Percentiles rank a stretch among this genome's conserved stretches.
These are phyloP conservation scores for Tipula confusa DNA, from an alignment of 2,888 invertebrate genomes.

Conservation along the genomic window DNA sequence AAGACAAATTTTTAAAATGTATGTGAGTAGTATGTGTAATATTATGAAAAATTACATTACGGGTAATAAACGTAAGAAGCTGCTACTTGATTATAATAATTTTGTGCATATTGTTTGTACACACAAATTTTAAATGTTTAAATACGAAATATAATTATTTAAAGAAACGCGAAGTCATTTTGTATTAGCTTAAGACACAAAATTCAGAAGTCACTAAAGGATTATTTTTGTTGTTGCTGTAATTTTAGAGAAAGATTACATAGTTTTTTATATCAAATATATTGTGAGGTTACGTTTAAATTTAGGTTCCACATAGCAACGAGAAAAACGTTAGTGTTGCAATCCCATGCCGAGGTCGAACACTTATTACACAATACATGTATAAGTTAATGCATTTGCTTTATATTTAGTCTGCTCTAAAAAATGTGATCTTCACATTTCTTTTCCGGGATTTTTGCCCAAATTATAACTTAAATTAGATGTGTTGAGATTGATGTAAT, in stretches of 20 bases:
- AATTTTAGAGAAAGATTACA: no score
- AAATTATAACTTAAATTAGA: neutral
- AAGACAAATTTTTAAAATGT: neutral
- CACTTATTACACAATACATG: no score
- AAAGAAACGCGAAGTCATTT: neutral
- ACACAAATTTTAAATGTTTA: neutral
- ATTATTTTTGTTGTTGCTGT: no score
- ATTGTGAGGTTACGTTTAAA: no score
- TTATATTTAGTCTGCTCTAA: no score
- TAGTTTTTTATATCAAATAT: no score
- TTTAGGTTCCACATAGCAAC: no score
- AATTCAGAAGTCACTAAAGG: neutral
- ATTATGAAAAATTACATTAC: neutral
- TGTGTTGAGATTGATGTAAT: slow-evolving; percentile 14
- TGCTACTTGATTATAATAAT: neutral
- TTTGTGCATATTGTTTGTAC: neutral
- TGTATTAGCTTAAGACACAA: neutral
- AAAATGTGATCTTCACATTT: no score
- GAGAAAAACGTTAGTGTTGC: neutral
- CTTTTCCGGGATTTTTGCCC: neutral
- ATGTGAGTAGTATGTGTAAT: neutral
- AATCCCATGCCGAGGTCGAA: neutral
- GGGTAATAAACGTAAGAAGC: neutral
- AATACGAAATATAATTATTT: neutral
- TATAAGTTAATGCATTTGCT: no score